phyloP scores from a whole-genome alignment of 2,888 invertebrate species.

The Acanthosepion pharaonis region DNA sequence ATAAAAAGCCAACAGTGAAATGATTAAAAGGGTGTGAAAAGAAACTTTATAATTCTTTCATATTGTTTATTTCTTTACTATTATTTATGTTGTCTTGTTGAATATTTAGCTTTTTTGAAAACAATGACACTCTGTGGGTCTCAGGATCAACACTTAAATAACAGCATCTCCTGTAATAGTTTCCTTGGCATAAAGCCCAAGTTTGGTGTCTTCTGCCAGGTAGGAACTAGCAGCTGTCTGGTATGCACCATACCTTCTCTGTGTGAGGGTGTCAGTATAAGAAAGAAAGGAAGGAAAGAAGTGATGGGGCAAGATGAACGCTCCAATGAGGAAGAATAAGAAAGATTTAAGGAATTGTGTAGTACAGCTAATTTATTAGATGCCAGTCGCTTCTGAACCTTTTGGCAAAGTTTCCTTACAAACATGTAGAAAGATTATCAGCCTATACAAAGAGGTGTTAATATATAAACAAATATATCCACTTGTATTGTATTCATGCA shows the following conservation, averaged over 20 bases:
- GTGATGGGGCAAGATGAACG: neutral
- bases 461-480: too few relatives aligned
- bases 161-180: neutral
- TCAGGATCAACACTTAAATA: neutral
- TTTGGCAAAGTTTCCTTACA: neutral
- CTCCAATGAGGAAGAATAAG: neutral
- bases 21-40: neutral
- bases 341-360: neutral
- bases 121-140: neutral
- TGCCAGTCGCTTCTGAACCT: neutral
- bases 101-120: neutral
- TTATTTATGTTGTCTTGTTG: neutral
- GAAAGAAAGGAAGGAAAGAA: neutral
- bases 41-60: neutral
- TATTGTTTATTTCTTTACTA: neutral
- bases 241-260: neutral
- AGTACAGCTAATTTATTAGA: neutral
- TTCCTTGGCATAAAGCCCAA: neutral
- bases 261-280: neutral
- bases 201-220: slow-evolving; percentile 13
- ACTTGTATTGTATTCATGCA: too few relatives aligned
- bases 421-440: neutral
- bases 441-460: neutral
- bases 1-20: neutral
- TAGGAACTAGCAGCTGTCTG: neutral